Base-by-base conservation (phyloP, 30 jellyfish, hydroid and myxozoan species). In the Aurelia aurita region DNA sequence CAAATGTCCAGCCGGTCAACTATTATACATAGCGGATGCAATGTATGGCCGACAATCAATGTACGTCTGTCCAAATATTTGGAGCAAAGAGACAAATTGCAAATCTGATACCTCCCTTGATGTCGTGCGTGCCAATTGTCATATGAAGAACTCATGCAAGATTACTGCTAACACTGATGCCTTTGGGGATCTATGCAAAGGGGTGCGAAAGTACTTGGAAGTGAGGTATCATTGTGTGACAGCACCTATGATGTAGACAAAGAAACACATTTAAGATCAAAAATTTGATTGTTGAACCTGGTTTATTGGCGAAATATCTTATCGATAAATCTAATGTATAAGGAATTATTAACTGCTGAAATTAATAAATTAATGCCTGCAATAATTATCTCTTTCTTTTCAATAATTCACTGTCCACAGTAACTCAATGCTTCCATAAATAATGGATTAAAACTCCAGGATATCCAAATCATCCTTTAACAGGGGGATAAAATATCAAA, bases 101-200 rank as follows among this genome's bases (percentile, higher is more conserved):
- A 82, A 82, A 82, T 29, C 92, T 2, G 68, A 69, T 11, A 27
- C 58, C 29, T 82, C 92, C 53, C 29, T 82, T 20, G 71, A 65
- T 53, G 76, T 82, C 5, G 80, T 73, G 29, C 80, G 80, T 44
- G 85, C 80, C 15, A 64, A 64, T 32, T 82, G 92, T 23, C 84
- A 82, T 54, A 54, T 72, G 61, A 82, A 82, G 64, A 68, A 67
- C 18, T 25, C 54, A 26, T 82, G 92, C 85, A 82, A 82, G 61
- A 70, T 82, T 35, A 58, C 73, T 3, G 80, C 92, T 3, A 20
- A 47, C 2, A 69, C 82, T 18, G 76, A 54, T 9, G 85, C 72
- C 4, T 82, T 64, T 58, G 92, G 92, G 0, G 92, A 82, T 46
- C 92, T 85, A 20, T 82, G 92, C 39, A 31, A 68, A 23, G 92